phyloP scores from a whole-genome alignment of 2,113 vertebrate genomes.

The Asarcornis scutulata region DNA sequence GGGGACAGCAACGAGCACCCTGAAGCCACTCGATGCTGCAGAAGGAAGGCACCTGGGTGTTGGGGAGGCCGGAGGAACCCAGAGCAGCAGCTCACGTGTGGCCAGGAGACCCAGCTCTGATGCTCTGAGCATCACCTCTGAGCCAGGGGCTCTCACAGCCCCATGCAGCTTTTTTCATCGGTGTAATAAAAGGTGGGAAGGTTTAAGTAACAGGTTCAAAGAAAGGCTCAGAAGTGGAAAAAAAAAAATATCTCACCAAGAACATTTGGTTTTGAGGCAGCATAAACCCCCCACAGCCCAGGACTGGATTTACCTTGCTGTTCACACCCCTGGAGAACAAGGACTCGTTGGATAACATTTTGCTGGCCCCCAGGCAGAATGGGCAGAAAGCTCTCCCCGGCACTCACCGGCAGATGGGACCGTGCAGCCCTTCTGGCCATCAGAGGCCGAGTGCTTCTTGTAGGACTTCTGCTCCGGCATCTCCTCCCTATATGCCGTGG shows the following conservation, averaged over 20 bases:
- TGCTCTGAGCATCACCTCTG: background rate
- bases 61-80: background rate
- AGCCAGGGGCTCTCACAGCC: rapidly evolving
- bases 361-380: background rate
- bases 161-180: background rate
- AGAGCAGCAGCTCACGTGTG: background rate
- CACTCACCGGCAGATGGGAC: constrained; percentile 85
- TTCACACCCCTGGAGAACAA: background rate
- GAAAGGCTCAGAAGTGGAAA: background rate
- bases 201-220: background rate
- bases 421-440: constrained; percentile 80
- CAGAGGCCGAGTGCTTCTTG: constrained; percentile 36
- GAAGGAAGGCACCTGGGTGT: background rate
- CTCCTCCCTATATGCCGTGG: constrained; percentile 66
- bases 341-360: background rate
- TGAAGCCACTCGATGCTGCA: rapidly evolving
- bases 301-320: background rate
- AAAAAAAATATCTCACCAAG: background rate
- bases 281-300: rapidly evolving
- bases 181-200: rapidly evolving
- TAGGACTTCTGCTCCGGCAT: constrained; percentile 73
- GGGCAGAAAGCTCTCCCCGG: rapidly evolving
- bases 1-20: background rate
- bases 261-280: background rate
- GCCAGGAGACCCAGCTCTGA: background rate